These are phyloP conservation scores for Palythoa grandiflora DNA, from an alignment of 92 coral and sea anemone genomes.

Conservation along the genomic window DNA sequence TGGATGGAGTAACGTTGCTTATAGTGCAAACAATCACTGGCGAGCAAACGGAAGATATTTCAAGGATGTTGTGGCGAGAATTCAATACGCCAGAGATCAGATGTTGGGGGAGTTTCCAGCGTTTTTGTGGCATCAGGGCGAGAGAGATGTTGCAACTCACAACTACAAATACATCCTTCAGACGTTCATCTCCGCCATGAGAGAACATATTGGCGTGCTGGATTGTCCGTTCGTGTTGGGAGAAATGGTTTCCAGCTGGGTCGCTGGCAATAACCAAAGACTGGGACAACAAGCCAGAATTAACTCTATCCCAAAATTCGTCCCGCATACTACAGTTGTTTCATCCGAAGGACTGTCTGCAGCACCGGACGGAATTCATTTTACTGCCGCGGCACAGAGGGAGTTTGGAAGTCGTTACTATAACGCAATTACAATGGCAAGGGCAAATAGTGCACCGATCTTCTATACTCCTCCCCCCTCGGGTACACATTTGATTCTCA, in stretches of 20 bases:
- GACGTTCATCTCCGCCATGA: background rate
- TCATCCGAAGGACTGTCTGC: conserved; percentile 24
- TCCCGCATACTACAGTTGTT: conserved; percentile 8
- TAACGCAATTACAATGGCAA: conserved; percentile 7
- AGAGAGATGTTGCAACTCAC: conserved; percentile 12
- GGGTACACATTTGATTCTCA: no score
- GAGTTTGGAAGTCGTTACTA: conserved; percentile 27
- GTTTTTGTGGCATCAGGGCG: conserved; percentile 34
- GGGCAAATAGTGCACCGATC: conserved; percentile 5
- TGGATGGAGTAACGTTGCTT: background rate
- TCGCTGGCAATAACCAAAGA: conserved; percentile 13
- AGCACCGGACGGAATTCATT: conserved; percentile 18
- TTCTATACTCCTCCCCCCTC: conserved; percentile 16
- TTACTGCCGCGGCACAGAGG: conserved; percentile 9
- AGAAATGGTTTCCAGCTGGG: conserved; percentile 31
- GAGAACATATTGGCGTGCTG: conserved; percentile 24
- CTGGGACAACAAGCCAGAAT: background rate
- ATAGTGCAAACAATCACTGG: background rate
- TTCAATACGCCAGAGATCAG: background rate
- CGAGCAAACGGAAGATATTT: no score
- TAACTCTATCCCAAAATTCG: background rate
- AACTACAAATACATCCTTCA: conserved; percentile 20
- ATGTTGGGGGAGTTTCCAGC: background rate
- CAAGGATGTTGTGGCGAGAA: background rate
- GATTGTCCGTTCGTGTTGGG: conserved; percentile 35